Evolutionary conservation across 1,140 invertebrate genomes (phyloP).

Genomic region (Babylonia areolata): DNA sequence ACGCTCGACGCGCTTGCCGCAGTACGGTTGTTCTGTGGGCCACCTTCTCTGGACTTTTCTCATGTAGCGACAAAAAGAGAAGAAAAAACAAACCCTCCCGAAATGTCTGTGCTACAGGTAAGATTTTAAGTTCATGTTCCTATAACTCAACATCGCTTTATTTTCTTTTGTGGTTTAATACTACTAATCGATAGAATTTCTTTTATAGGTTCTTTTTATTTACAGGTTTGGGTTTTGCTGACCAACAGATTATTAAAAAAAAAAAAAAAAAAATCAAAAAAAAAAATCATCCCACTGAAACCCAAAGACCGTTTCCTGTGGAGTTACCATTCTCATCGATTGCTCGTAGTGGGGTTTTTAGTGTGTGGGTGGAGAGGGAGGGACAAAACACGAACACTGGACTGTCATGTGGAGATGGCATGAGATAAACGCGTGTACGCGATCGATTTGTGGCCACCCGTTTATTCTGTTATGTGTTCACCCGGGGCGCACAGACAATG

Average conservation of each 20-base stretch:
- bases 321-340: too few relatives aligned
- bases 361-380: too few relatives aligned
- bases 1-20: conserved; percentile 28
- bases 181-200: not conserved
- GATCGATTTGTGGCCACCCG: too few relatives aligned
- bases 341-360: too few relatives aligned
- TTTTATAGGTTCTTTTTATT: not conserved
- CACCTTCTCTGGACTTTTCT: not conserved
- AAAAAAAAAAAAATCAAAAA: too few relatives aligned
- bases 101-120: conserved; percentile 62
- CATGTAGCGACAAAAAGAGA: conserved; percentile 33
- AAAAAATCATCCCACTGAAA: too few relatives aligned
- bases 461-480: too few relatives aligned
- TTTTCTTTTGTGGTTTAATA: not conserved
- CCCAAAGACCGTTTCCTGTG: not conserved
- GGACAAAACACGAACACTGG: too few relatives aligned
- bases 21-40: not conserved
- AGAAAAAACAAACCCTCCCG: not conserved
- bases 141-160: not conserved
- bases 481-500: too few relatives aligned
- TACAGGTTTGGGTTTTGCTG: not conserved
- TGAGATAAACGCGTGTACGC: not conserved
- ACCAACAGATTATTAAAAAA: too few relatives aligned
- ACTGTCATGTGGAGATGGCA: too few relatives aligned
- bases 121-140: conserved; percentile 16